Evolutionary conservation across 2,113 vertebrate genomes (phyloP), one percentile per base, ranked within the genome.

Genomic region (Cygnus atratus): DNA sequence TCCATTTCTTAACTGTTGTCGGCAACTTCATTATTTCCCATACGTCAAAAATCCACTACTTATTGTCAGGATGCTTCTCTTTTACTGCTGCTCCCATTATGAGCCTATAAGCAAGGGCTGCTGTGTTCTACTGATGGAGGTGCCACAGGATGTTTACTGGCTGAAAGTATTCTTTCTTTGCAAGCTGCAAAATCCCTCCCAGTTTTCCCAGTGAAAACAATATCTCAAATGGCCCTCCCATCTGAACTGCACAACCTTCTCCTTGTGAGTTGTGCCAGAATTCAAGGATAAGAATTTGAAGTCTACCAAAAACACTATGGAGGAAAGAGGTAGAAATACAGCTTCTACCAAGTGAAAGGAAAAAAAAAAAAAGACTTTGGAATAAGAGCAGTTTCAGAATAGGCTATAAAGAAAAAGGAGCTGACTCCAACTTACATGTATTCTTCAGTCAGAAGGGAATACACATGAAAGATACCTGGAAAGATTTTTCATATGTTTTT

Each of bases 61-160:
- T 48, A 10, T 25, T 48, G 13, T 46, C 63, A 81, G 28, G 29
- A 58, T 15, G 39, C 25, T 65, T 44, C 50, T 75, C 19, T 54
- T 43, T 39, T 66, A 65, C 33, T 65, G 28, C n/a, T 33, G 17
- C 35, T 63, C 33, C 41, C 19, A 66, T 41, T 50, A 52, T 10
- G 8, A 58, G 9, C 39, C 37, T 39, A 29, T 18, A 81, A 80
- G 48, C 35, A 63, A 58, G 43, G 58, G 70, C 28, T 41, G 33
- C 43, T 35, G 33, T 44, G 55, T 28, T 39, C 19, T 26, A 22
- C 22, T 0, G 0, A 31, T 10, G 13, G 43, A 71, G 35, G 48
- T 52, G n/a, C 48, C 35, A 54, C 50, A 19, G 33, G 35, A 4
- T 59, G 52, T 35, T 48, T 39, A 55, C 46, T 57, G 18, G 54